Percentiles rank a stretch among this genome's conserved stretches.
Evolutionary conservation across 2,113 vertebrate genomes (phyloP).

Genomic region (Chamaea fasciata): DNA sequence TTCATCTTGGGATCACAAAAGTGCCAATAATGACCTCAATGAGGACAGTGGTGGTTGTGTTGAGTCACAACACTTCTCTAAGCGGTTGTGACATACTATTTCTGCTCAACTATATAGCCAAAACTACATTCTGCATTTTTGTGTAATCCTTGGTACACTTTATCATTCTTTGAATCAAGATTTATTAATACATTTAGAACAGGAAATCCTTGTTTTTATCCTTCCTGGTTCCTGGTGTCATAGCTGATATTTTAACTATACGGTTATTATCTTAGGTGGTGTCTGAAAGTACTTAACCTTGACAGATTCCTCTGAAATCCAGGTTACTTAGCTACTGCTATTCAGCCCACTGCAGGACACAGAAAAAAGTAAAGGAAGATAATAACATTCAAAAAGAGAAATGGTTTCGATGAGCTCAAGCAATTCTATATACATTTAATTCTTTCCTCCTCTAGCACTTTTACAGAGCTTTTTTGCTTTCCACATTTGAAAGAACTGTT

Average conservation of each 20-base stretch:
- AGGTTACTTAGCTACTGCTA: not conserved
- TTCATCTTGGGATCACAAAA: not conserved
- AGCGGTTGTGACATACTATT: not conserved
- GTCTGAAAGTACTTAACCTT: not conserved
- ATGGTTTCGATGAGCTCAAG: not conserved
- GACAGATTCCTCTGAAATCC: not conserved
- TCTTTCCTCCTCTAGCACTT: not conserved
- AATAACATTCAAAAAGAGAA: not conserved
- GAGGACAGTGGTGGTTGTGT: not conserved
- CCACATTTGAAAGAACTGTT: slow-evolving; percentile 14
- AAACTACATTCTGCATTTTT: not conserved
- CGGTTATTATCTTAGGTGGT: not conserved
- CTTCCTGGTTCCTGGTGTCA: not conserved
- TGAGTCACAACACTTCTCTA: not conserved
- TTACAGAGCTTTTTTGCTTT: not conserved
- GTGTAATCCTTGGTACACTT: not conserved
- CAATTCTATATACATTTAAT: not conserved
- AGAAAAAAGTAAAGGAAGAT: not conserved
- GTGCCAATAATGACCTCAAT: accelerated
- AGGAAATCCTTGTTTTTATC: not conserved
- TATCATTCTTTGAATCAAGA: not conserved
- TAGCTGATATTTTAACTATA: not conserved
- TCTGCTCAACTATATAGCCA: not conserved
- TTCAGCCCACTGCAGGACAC: not conserved
- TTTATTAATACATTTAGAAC: not conserved